Conservation (phyloP, 1,140 invertebrate genomes). For the Aricia agestis region DNA sequence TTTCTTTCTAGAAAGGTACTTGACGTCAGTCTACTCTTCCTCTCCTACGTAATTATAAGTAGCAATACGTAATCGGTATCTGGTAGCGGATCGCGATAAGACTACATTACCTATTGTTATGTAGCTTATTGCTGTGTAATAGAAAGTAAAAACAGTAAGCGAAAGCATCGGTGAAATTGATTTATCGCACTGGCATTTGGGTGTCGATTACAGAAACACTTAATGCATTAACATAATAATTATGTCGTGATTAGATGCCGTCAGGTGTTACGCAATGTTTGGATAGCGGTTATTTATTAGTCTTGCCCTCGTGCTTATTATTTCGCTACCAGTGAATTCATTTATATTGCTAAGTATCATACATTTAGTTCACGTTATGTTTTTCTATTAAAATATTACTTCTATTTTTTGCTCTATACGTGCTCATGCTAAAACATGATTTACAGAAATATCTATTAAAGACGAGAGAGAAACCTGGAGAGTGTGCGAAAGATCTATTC, state of each 20-base stretch:
- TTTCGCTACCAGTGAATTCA: background rate
- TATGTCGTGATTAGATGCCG: conserved; percentile 53
- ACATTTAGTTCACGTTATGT: background rate
- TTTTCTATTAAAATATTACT: no score
- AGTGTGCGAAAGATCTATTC: background rate
- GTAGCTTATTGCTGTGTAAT: conserved; percentile 40
- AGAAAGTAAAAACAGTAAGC: conserved; percentile 75
- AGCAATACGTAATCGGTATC: conserved; percentile 39
- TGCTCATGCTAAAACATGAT: no score
- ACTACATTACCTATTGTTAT: conserved; percentile 13
- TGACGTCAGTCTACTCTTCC: background rate
- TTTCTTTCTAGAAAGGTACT: background rate
- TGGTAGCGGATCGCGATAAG: conserved; percentile 42
- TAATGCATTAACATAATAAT: conserved; percentile 68
- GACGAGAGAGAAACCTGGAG: background rate
- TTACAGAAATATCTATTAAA: background rate
- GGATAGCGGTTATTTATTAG: conserved; percentile 12
- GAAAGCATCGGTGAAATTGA: conserved; percentile 73
- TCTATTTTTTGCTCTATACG: background rate
- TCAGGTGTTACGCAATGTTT: conserved; percentile 44
- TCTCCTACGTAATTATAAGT: conserved; percentile 26
- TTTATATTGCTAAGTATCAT: background rate
- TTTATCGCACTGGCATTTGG: conserved; percentile 56
- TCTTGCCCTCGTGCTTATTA: background rate
- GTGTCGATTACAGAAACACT: conserved; percentile 68